These are phyloP conservation scores for Pteropus alecto DNA, from an alignment of 2,113 vertebrate genomes.

Conservation along the genomic window DNA sequence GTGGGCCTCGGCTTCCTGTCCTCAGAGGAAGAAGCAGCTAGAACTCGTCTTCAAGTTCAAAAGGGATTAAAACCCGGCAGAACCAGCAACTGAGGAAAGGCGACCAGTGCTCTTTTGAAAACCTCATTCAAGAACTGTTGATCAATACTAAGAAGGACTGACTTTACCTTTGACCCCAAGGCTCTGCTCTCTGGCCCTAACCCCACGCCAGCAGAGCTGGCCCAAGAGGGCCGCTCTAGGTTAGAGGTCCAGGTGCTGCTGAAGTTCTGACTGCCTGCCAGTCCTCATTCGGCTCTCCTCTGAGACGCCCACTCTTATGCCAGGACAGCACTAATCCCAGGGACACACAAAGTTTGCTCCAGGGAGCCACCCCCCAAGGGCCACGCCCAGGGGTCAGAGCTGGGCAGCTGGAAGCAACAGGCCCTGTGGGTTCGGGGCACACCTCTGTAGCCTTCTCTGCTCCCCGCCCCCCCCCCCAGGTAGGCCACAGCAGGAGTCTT, in stretches of 20 bases:
- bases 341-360: background rate
- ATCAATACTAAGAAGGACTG: background rate
- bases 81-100: background rate
- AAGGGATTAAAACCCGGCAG: background rate
- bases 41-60: background rate
- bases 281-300: background rate
- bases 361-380: too few species aligned
- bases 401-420: background rate
- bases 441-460: background rate
- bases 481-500: background rate
- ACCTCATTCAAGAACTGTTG: background rate
- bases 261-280: background rate
- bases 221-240: background rate
- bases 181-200: background rate
- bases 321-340: rapidly evolving
- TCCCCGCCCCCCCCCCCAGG: background rate
- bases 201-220: too few species aligned
- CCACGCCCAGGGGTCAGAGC: too few species aligned
- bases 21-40: background rate
- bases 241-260: background rate
- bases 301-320: too few species aligned
- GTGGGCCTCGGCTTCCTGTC: background rate
- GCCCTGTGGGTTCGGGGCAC: background rate
- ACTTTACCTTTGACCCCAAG: background rate
- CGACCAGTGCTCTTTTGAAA: background rate